A percentile compares a stretch with the other conserved stretches of the same genome.
Conservation (phyloP, 2,113 vertebrate species). For the Actenoides hombroni region DNA sequence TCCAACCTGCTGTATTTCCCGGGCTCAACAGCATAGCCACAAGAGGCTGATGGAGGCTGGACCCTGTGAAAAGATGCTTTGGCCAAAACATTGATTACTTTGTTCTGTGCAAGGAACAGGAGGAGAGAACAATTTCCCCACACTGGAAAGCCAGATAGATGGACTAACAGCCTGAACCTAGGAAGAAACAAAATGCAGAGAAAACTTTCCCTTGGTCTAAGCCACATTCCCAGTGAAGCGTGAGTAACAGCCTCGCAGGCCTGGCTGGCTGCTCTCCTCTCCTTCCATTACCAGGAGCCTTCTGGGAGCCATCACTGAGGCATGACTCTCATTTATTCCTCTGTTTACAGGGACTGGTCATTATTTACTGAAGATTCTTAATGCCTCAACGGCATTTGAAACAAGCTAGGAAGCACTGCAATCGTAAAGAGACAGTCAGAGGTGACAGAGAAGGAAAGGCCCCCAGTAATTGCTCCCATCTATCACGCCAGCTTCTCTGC, state of each 20-base stretch:
- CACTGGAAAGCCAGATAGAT: not conserved
- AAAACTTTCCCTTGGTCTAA: not conserved
- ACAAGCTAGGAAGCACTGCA: not conserved
- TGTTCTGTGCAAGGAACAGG: not conserved
- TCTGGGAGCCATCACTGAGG: not conserved
- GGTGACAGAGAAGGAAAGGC: not conserved
- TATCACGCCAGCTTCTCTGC: not conserved
- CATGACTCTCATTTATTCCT: not conserved
- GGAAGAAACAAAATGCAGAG: not conserved
- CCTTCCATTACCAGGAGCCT: not conserved
- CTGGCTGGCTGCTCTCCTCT: not conserved
- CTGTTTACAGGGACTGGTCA: not conserved
- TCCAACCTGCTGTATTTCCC: not conserved
- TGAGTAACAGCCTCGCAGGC: not conserved
- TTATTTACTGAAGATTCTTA: not conserved
- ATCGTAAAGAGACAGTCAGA: not conserved
- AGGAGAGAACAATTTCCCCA: not conserved
- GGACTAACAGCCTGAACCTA: not conserved
- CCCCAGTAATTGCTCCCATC: not conserved
- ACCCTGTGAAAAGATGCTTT: not conserved
- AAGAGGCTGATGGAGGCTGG: not conserved
- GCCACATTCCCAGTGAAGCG: accelerated
- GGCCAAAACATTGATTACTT: not conserved
- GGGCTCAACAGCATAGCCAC: accelerated
- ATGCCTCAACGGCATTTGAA: not conserved